phyloP scores from a whole-genome alignment of 1,140 invertebrate genomes.

The Drosophila arizonae region DNA sequence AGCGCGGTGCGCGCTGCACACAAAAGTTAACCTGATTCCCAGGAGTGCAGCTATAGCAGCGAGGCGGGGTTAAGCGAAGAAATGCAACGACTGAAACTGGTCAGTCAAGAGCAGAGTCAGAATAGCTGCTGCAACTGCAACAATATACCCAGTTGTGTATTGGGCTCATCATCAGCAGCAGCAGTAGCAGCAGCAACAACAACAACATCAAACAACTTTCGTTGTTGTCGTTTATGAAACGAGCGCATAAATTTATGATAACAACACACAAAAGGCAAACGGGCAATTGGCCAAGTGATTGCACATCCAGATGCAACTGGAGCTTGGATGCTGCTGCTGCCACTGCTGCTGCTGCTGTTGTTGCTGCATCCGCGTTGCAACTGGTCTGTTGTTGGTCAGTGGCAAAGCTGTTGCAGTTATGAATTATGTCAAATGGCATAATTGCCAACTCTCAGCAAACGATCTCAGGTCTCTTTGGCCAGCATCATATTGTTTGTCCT shows the following conservation, averaged over 20 bases:
- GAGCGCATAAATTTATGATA: slow-evolving; percentile 79
- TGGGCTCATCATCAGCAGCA: slow-evolving; percentile 28
- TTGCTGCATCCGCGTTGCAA: slow-evolving; percentile 20
- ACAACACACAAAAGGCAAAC: slow-evolving; percentile 54
- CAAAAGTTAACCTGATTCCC: slow-evolving; percentile 74
- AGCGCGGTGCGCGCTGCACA: neutral
- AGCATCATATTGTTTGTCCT: slow-evolving; percentile 20
- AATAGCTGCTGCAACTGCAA: slow-evolving; percentile 22
- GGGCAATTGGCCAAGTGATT: slow-evolving; percentile 50
- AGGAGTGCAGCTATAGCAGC: slow-evolving; percentile 29
- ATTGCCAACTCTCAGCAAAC: slow-evolving; percentile 63
- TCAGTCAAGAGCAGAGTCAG: slow-evolving; percentile 46
- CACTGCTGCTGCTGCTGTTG: slow-evolving; percentile 1
- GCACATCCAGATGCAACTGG: slow-evolving; percentile 29
- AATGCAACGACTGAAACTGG: slow-evolving; percentile 43
- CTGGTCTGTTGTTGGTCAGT: slow-evolving; percentile 16
- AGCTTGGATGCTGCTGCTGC: slow-evolving; percentile 29
- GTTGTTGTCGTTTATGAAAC: slow-evolving; percentile 67
- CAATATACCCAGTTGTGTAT: slow-evolving; percentile 28
- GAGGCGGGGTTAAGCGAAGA: neutral
- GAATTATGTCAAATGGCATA: slow-evolving; percentile 81
- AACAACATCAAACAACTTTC: slow-evolving; percentile 72
- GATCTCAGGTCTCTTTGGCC: slow-evolving; percentile 14
- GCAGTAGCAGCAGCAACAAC: slow-evolving; percentile 15
- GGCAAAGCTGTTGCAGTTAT: slow-evolving; percentile 62